These are phyloP conservation scores for Drosophila sp. DNA, from an alignment of 1,140 invertebrate genomes.

Conservation along the genomic window DNA sequence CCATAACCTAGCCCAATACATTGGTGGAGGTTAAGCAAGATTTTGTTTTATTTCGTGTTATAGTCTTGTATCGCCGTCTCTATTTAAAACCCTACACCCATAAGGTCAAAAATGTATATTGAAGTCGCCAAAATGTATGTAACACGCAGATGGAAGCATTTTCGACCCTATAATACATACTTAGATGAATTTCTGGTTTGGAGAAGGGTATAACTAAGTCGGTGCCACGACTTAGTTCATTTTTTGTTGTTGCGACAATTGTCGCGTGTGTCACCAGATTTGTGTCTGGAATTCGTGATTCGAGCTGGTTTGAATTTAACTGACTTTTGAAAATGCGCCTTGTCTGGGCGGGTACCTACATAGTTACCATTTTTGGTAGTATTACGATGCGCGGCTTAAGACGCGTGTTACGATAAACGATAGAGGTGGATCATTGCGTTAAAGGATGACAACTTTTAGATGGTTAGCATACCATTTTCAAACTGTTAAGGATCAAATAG, in stretches of 20 bases:
- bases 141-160: too few species aligned
- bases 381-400: conserved; percentile 39
- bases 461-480: neutral
- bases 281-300: conserved; percentile 66
- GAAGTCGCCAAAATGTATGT: too few species aligned
- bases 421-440: neutral
- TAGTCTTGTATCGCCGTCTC: too few species aligned
- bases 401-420: conserved; percentile 33
- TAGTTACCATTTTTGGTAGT: conserved; percentile 30
- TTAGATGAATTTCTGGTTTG: too few species aligned
- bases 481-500: neutral
- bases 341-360: neutral
- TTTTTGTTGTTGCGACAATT: conserved; percentile 48
- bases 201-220: too few species aligned
- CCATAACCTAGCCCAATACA: conserved; percentile 52
- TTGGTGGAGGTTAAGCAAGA: conserved; percentile 37
- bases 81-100: too few species aligned
- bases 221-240: neutral
- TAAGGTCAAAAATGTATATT: too few species aligned
- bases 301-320: conserved; percentile 40
- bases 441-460: neutral
- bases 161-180: too few species aligned
- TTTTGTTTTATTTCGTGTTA: conserved; percentile 33
- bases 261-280: conserved; percentile 47
- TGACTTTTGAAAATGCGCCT: neutral